Evolutionary conservation across 2,888 invertebrate genomes (phyloP), one percentile per base, ranked within the genome.

Genomic region (Chrysodeixis includens): DNA sequence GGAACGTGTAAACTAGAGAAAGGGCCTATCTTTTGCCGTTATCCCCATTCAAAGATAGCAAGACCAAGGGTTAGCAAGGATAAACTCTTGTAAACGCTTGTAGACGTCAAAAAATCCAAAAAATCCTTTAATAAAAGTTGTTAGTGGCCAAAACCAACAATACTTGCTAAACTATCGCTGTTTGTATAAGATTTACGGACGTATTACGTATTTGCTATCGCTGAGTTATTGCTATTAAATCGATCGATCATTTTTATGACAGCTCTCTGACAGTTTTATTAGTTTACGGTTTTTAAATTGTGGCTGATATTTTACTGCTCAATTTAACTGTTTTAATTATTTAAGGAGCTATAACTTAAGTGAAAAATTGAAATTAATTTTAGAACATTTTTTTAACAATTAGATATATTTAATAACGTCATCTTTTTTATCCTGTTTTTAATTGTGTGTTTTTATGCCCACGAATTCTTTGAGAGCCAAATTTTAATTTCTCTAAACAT

Each of bases 181-280:
- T 80, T 74, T 74, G 68, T 58, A 71, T 74, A 56, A 64, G 49
- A 56, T 55, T 49, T 56, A 46, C 12, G 30, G 22, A 66, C 54
- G 10, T 77, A 62, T 73, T 62, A 62, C 53, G 51, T 66, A 49
- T 62, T 49, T 1, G 46, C 26, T 20, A 14, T 6, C 35, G 16
- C 2, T 9, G 1, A 60, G 55, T 51, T 18, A 70, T 73, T 46
- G 22, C 32, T 56, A 14, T 40, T 8, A 30, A 18, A 51, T 8
- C n/a, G 10, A 53, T 56, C 30, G 1, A 32, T 55, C 35, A 62
- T 46, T 20, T 10, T 10, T 26, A 53, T 59, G 18, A 9, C 0
- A 10, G 46, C 53, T 8, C 53, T 8, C n/a, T 62, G 30, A 58
- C 46, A 40, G 46, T 35, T 61, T 40, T 30, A 22, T 49, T 8